A percentile compares a stretch with the other conserved stretches of the same genome.
phyloP scores from a whole-genome alignment of 1,140 invertebrate genomes.

The Xylocopa sonorina region DNA sequence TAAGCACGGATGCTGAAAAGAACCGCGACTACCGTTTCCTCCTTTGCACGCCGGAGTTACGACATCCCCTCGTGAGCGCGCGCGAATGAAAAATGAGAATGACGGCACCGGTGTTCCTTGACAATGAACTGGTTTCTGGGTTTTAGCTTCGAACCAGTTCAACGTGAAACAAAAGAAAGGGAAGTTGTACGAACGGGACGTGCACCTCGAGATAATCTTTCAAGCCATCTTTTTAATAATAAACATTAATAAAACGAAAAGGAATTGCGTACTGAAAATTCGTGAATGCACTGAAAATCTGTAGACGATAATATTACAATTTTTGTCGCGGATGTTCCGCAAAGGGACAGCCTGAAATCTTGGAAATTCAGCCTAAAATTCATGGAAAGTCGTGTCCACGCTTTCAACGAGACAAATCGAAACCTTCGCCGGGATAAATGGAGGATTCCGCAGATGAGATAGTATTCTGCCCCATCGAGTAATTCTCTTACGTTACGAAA shows the following conservation, averaged over 20 bases:
- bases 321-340: too few relatives aligned
- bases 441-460: conserved; percentile 11
- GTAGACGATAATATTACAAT: too few relatives aligned
- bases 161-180: conserved; percentile 14
- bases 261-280: too few relatives aligned
- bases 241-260: too few relatives aligned
- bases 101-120: conserved; percentile 57
- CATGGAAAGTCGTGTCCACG: neutral
- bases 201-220: neutral
- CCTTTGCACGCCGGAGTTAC: conserved; percentile 52
- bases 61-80: conserved; percentile 18
- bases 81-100: conserved; percentile 31
- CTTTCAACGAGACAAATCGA: neutral
- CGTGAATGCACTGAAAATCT: too few relatives aligned
- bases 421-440: conserved; percentile 11
- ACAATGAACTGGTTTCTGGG: conserved; percentile 65
- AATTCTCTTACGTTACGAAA: conserved; percentile 9
- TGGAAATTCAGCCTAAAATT: too few relatives aligned
- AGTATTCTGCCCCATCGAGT: neutral
- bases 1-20: conserved; percentile 42
- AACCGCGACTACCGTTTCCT: conserved; percentile 62
- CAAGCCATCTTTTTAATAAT: neutral
- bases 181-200: neutral
- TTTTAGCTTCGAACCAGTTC: conserved; percentile 19
- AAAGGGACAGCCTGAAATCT: too few relatives aligned